Percentiles rank a stretch among this genome's conserved stretches.
Conservation (phyloP, 1,140 invertebrate genomes). For the Dinoponera quadriceps region DNA sequence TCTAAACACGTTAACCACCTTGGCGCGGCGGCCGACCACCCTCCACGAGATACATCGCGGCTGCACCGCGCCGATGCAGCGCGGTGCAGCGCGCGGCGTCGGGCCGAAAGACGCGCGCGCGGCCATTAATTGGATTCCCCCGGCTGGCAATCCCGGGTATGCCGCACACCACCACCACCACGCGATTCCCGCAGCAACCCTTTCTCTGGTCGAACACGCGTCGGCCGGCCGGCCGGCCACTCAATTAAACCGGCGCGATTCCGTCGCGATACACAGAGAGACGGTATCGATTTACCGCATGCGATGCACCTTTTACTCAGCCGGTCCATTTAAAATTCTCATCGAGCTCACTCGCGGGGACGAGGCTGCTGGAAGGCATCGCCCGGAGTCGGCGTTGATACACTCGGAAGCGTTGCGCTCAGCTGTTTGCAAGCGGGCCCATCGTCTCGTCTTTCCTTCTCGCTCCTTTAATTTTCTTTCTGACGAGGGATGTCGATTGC, state of each 20-base stretch:
- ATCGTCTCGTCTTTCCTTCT: not conserved
- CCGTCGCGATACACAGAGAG: slow-evolving; percentile 18
- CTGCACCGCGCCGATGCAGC: not conserved
- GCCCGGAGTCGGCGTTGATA: not conserved
- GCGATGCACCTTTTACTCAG: not conserved
- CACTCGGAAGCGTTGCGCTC: not conserved
- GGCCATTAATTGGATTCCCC: slow-evolving; percentile 78
- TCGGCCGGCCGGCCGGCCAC: not conserved
- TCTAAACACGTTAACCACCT: slow-evolving; percentile 32
- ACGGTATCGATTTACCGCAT: slow-evolving; percentile 14
- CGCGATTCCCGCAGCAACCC: slow-evolving; percentile 47
- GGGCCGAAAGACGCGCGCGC: slow-evolving; percentile 70
- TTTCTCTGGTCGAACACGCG: slow-evolving; percentile 33
- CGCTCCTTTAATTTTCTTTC: no score
- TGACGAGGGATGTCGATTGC: not conserved
- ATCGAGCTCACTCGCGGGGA: not conserved
- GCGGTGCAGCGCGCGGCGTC: not conserved
- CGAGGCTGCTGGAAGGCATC: not conserved
- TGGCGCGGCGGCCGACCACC: slow-evolving; percentile 18
- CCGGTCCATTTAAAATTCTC: no score
- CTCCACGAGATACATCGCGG: slow-evolving; percentile 44
- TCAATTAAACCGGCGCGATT: slow-evolving; percentile 64
- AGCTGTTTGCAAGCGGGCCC: not conserved
- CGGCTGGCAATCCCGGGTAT: slow-evolving; percentile 75
- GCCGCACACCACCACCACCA: slow-evolving; percentile 62